Percentiles rank a stretch among this genome's conserved stretches.
phyloP scores from a whole-genome alignment of 2,113 vertebrate genomes.

The Delphinus delphis region DNA sequence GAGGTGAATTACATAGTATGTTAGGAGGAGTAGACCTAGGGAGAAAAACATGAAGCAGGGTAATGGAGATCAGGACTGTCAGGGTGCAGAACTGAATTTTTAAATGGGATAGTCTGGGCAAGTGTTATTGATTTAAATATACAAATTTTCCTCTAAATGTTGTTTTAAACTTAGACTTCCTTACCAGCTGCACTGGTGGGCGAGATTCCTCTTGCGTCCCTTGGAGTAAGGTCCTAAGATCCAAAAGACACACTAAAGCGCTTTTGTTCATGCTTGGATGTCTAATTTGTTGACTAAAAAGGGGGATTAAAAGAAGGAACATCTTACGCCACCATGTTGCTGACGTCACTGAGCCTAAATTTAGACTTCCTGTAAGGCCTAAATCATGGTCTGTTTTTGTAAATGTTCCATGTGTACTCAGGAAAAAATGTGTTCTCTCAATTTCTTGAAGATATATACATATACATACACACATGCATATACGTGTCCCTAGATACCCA shows the following conservation, averaged over 20 bases:
- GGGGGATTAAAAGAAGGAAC: not conserved
- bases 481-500: not conserved
- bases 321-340: not conserved
- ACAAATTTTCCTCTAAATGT: not conserved
- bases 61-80: not conserved
- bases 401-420: slow-evolving; percentile 15
- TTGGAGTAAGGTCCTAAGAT: not conserved
- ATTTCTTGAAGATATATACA: not conserved
- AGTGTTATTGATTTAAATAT: not conserved
- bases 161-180: slow-evolving; percentile 1
- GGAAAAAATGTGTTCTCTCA: not conserved
- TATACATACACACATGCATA: not conserved
- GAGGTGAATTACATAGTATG: not conserved
- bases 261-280: not conserved
- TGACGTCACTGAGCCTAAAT: not conserved
- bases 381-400: not conserved
- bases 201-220: not conserved
- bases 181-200: slow-evolving; percentile 1
- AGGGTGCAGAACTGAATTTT: not conserved
- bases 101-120: not conserved
- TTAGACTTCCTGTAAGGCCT: slow-evolving; percentile 12
- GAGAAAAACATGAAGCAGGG: not conserved
- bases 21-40: not conserved
- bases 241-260: not conserved
- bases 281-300: not conserved